These are phyloP conservation scores for Rhinatrema bivittatum DNA, from an alignment of 2,797 vertebrate species.

Conservation along the genomic window DNA sequence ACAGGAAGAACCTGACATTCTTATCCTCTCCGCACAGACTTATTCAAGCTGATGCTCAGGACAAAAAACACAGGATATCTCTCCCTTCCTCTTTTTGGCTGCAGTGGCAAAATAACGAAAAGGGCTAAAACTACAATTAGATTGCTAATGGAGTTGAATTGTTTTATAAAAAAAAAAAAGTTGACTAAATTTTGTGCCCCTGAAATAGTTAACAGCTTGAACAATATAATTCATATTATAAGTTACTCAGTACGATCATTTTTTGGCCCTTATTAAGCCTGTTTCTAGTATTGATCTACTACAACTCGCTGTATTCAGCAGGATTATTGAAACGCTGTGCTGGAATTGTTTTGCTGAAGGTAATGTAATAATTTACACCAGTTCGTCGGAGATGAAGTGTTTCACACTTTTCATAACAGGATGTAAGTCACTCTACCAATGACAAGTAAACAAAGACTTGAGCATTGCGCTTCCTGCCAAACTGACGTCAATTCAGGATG, in stretches of 20 bases:
- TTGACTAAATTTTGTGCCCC: no score
- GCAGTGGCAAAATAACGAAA: slow-evolving; percentile 31
- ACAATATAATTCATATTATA: no score
- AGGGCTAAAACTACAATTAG: slow-evolving; percentile 28
- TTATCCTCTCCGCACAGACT: no score
- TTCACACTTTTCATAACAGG: slow-evolving; percentile 27
- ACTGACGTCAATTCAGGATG: slow-evolving; percentile 58
- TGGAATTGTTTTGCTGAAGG: slow-evolving; percentile 21
- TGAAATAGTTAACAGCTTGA: no score
- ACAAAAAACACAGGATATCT: slow-evolving; percentile 59
- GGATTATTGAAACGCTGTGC: no score
- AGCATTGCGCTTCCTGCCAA: slow-evolving; percentile 29
- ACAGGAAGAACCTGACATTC: slow-evolving; percentile 89
- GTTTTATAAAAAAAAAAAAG: no score
- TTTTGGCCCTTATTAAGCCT: no score
- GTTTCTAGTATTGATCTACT: no score
- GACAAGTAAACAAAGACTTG: slow-evolving; percentile 30
- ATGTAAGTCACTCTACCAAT: slow-evolving; percentile 36
- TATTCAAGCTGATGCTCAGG: slow-evolving; percentile 60
- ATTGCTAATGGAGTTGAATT: no score
- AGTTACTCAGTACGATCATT: no score
- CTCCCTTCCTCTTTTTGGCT: slow-evolving; percentile 46
- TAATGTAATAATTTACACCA: slow-evolving; percentile 11
- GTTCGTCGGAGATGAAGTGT: slow-evolving; percentile 17
- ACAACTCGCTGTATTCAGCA: no score